Evolutionary conservation across 2,113 vertebrate species (phyloP), one percentile per base, ranked within the genome.

Genomic region (Paracanthobrama guichenoti): DNA sequence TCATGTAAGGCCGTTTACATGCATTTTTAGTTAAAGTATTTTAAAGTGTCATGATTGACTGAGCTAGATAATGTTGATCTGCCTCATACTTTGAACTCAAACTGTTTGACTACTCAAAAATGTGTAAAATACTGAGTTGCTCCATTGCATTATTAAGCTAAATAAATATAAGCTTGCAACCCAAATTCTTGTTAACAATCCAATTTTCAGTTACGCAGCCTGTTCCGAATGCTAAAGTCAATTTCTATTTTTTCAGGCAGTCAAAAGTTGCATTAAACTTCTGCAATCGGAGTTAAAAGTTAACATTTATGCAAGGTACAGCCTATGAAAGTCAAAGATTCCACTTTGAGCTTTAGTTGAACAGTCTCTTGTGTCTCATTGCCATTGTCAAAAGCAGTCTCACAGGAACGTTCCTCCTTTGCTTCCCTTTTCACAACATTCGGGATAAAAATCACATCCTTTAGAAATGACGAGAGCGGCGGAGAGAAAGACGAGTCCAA

Each of bases 391-490:
- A 84, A 89, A 66, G 84, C 86, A 67, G 79, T 22, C 87, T 75
- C 69, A 85, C 88, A 84, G 81, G 71, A 76, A 90, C 92, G 90
- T 93, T 92, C 84, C 35, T 90, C 85, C 87, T 79, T 86, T 48
- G 92, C 88, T 89, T 91, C 84, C 77, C 82, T 86, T 91, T 88
- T 91, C 90, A 86, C 90, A 77, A 73, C 73, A 91, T 87, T 39
- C 83, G 8, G 79, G 89, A 88, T 89, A 89, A 88, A 83, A 91
- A 90, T 89, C 79, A 66, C 82, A 85, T 90, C 92, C 93, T 92
- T 94, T 92, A 89, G 86, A 90, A 90, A 89, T 79, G 81, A 86
- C 59, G 86, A 89, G 72, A 84, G 81, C 72, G 69, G 86, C 79
- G 66, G 46, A 71, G 50, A 67, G 77, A 24, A 59, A 62, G 74